Percentiles rank a stretch among this genome's conserved stretches.
These are phyloP conservation scores for Potamilus streckersoni DNA, from an alignment of 1,140 invertebrate species.

Conservation along the genomic window DNA sequence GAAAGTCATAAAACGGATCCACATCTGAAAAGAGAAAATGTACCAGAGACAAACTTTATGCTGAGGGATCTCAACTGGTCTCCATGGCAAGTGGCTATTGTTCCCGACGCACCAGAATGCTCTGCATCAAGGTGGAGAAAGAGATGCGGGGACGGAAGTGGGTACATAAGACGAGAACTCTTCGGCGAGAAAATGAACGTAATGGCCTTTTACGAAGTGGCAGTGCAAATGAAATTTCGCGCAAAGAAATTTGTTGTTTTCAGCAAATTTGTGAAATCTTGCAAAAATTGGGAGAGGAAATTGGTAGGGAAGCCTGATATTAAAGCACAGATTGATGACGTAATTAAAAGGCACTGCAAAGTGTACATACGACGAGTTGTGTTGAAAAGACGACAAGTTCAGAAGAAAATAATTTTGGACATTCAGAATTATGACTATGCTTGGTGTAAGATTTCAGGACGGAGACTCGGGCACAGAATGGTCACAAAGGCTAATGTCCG, in stretches of 20 bases:
- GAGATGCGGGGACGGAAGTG: not conserved
- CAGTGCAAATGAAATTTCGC: constrained; percentile 6
- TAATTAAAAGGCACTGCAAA: constrained; percentile 10
- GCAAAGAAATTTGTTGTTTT: constrained; percentile 6
- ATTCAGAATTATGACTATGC: constrained; percentile 26
- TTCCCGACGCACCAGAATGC: not conserved
- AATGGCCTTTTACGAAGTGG: constrained; percentile 13
- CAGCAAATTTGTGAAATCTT: constrained; percentile 3
- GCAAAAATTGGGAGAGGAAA: constrained; percentile 14
- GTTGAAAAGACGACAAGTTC: not conserved
- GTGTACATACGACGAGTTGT: constrained; percentile 7
- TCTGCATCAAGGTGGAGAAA: not conserved
- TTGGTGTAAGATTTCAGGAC: constrained; percentile 4
- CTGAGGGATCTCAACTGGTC: constrained; percentile 20
- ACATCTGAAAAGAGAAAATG: constrained; percentile 19
- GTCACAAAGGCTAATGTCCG: constrained; percentile 14
- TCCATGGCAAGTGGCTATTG: constrained; percentile 7
- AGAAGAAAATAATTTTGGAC: not conserved
- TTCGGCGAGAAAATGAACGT: constrained; percentile 24
- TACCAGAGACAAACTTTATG: constrained; percentile 22
- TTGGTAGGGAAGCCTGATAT: constrained; percentile 8
- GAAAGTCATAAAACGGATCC: constrained; percentile 9
- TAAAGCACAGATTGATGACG: constrained; percentile 2
- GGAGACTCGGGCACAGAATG: constrained; percentile 8
- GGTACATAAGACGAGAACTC: not conserved